Percentiles rank a stretch among this genome's conserved stretches.
Evolutionary conservation across 2,888 invertebrate species (phyloP).

Genomic region (Neuroscelio doddi): DNA sequence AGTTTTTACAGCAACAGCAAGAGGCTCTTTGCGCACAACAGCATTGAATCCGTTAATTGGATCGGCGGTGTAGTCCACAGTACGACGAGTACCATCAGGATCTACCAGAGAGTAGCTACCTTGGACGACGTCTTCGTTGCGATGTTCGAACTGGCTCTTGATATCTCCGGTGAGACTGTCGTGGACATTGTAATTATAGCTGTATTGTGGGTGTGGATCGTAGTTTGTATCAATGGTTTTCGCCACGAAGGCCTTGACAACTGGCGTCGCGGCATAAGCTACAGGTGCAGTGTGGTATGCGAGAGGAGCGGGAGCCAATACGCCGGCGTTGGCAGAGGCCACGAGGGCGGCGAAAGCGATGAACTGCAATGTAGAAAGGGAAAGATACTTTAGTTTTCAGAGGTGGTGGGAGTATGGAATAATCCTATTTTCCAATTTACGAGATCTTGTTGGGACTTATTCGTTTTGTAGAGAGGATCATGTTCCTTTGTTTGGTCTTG

Average conservation of each 20-base stretch:
- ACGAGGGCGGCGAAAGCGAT: conserved; percentile 11
- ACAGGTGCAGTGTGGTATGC: conserved; percentile 50
- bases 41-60: conserved; percentile 40
- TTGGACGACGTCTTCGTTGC: conserved; percentile 52
- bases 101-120: conserved; percentile 52
- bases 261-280: conserved; percentile 51
- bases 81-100: conserved; percentile 50
- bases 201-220: conserved; percentile 58
- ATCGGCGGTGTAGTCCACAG: conserved; percentile 54
- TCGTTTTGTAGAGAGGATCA: no score
- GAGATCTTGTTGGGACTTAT: no score
- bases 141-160: conserved; percentile 51
- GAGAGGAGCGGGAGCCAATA: neutral
- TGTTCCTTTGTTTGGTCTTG: no score
- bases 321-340: conserved; percentile 5
- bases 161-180: conserved; percentile 52
- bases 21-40: conserved; percentile 30
- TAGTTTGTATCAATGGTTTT: conserved; percentile 53
- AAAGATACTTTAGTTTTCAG: neutral
- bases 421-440: no score
- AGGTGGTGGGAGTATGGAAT: no score
- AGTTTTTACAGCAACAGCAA: conserved; percentile 42
- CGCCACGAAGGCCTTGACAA: conserved; percentile 57
- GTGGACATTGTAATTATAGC: conserved; percentile 51
- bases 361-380: neutral